Base-by-base conservation (phyloP, 1,140 invertebrate species). In the Leptopilina clavipes region DNA sequence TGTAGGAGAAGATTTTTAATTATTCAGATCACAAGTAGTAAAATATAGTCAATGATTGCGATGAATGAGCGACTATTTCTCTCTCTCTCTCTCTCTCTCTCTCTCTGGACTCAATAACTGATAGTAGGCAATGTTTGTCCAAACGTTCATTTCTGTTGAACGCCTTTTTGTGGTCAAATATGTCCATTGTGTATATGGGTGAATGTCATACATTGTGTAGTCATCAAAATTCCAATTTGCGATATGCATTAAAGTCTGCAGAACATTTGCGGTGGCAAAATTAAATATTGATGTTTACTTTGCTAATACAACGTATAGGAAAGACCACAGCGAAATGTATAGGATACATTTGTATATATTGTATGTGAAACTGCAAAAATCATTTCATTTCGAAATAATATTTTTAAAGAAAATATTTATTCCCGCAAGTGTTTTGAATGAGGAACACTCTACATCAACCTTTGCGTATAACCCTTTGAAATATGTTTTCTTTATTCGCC, bases 1-100 rank as follows among this genome's bases (percentile, higher is more conserved):
- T 31, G 25, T 31, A 5, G 1, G 5, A 31, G 25, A 31, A 85
- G 81, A 82, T 82, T 81, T 79, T 76, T 84, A 31, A n/a, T n/a
- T n/a, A n/a, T n/a, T n/a, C n/a, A n/a, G n/a, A n/a, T n/a, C n/a
- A n/a, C n/a, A n/a, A n/a, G n/a, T n/a, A n/a, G n/a, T n/a, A n/a
- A n/a, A n/a, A n/a, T n/a, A n/a, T n/a, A n/a, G n/a, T n/a, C n/a
- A n/a, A n/a, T n/a, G n/a, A n/a, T n/a, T n/a, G n/a, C n/a, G n/a
- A n/a, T n/a, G n/a, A n/a, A n/a, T n/a, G n/a, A n/a, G n/a, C n/a
- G n/a, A n/a, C n/a, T n/a, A n/a, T n/a, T n/a, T n/a, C n/a, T n/a
- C n/a, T n/a, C n/a, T n/a, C n/a, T n/a, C n/a, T n/a, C n/a, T n/a
- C n/a, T n/a, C n/a, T 31, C 84, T 83, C 83, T 76, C 80, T 82